Evolutionary conservation across 1,140 invertebrate species (phyloP).

Genomic region (Listronotus bonariensis): DNA sequence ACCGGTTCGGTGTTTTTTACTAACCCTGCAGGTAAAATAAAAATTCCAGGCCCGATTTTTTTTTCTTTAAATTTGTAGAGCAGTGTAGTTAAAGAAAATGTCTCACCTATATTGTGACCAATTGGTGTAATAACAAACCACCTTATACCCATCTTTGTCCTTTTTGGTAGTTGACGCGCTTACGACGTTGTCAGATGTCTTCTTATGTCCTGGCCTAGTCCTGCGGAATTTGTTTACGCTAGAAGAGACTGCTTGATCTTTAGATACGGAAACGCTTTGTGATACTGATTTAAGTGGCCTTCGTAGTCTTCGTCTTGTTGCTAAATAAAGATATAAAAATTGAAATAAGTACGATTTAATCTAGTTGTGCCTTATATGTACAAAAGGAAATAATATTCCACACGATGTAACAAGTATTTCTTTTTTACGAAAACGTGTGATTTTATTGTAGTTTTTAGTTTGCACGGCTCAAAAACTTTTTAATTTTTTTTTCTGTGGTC

Average conservation of each 20-base stretch:
- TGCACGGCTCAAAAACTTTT: too few relatives aligned
- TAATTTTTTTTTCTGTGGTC: too few relatives aligned
- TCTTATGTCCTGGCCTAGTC: conserved; percentile 60
- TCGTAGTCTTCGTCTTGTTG: conserved; percentile 60
- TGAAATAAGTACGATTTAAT: background rate
- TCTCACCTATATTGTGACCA: conserved; percentile 85
- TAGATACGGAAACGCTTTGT: conserved; percentile 55
- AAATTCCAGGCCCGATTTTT: too few relatives aligned
- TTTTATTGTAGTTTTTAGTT: too few relatives aligned
- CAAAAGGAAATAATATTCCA: too few relatives aligned
- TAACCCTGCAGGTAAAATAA: background rate
- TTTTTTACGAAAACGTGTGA: too few relatives aligned
- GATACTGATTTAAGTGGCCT: conserved; percentile 52
- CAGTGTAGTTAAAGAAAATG: too few relatives aligned
- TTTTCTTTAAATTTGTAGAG: too few relatives aligned
- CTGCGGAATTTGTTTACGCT: conserved; percentile 72
- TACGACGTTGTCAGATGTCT: conserved; percentile 62
- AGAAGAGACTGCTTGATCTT: conserved; percentile 68
- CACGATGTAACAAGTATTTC: too few relatives aligned
- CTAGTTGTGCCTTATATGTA: too few relatives aligned
- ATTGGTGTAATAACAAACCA: conserved; percentile 96
- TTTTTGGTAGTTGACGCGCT: conserved; percentile 59
- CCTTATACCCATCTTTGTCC: conserved; percentile 68
- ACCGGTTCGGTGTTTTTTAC: too few relatives aligned
- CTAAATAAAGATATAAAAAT: conserved; percentile 47